These are phyloP conservation scores for Catharus bicknelli DNA, from an alignment of 2,113 vertebrate genomes.

Conservation along the genomic window DNA sequence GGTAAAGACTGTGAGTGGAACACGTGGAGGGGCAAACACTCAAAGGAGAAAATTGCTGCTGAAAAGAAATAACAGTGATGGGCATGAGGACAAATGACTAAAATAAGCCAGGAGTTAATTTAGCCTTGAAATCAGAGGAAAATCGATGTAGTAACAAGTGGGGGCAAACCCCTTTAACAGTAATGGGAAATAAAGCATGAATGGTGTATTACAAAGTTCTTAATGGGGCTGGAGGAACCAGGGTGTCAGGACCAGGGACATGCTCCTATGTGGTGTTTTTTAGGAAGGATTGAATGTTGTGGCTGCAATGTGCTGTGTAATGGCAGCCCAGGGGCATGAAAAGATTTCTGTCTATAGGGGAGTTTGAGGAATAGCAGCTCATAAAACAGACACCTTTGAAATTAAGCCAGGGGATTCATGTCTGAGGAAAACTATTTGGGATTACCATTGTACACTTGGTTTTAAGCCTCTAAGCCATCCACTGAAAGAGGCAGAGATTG, in stretches of 20 bases:
- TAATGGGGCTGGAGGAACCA: background rate
- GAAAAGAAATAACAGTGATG: background rate
- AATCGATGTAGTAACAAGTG: background rate
- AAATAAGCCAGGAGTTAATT: background rate
- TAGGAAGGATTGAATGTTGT: rapidly evolving
- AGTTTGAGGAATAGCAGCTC: background rate
- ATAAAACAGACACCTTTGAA: background rate
- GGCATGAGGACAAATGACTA: background rate
- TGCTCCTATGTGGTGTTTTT: rapidly evolving
- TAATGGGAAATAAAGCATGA: background rate
- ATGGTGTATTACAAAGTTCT: background rate
- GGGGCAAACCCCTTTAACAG: background rate
- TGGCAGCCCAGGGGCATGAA: background rate
- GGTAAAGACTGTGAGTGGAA: background rate
- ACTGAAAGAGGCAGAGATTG: background rate
- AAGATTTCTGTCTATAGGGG: background rate
- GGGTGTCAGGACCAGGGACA: background rate
- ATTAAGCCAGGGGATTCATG: background rate
- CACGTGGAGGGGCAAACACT: background rate
- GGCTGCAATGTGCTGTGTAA: background rate
- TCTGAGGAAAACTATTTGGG: background rate
- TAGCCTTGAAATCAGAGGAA: background rate
- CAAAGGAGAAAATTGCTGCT: background rate
- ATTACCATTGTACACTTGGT: background rate
- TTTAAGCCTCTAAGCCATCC: background rate